phyloP scores from a whole-genome alignment of 1,140 invertebrate genomes.

The Bombus confusus region DNA sequence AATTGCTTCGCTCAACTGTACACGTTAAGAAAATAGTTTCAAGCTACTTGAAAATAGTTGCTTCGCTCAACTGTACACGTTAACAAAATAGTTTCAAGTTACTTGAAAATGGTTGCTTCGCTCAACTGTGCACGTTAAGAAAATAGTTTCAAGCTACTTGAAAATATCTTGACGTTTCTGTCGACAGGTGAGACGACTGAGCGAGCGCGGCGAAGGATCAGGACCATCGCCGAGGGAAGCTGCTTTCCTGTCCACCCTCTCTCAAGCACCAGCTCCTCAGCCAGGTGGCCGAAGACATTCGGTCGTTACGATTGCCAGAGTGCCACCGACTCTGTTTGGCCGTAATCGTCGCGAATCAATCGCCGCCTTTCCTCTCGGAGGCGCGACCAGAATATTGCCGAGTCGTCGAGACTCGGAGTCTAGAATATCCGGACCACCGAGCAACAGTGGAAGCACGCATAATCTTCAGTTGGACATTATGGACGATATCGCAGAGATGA shows the following conservation, averaged over 20 bases:
- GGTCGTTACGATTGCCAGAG: slow-evolving; percentile 91
- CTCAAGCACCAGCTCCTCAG: slow-evolving; percentile 86
- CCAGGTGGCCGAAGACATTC: slow-evolving; percentile 90
- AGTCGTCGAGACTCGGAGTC: slow-evolving; percentile 82
- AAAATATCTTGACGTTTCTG: background rate
- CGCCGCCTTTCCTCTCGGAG: slow-evolving; percentile 86
- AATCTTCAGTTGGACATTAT: slow-evolving; percentile 93
- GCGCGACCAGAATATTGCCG: slow-evolving; percentile 77
- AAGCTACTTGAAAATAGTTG: no score
- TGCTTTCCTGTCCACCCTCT: slow-evolving; percentile 90
- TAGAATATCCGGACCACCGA: slow-evolving; percentile 84
- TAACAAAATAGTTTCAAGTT: no score
- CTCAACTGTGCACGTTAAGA: no score
- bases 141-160: no score
- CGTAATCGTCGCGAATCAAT: slow-evolving; percentile 90
- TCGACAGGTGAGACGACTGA: slow-evolving; percentile 87
- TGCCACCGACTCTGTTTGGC: slow-evolving; percentile 89
- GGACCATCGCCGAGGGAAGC: slow-evolving; percentile 87
- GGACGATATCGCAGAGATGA: slow-evolving; percentile 90
- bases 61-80: no score
- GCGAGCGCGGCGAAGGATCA: slow-evolving; percentile 88
- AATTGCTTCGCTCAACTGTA: no score
- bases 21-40: no score
- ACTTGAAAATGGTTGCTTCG: no score
- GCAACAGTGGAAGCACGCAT: slow-evolving; percentile 89